phyloP scores from a whole-genome alignment of 2,113 vertebrate species.

The Mesocricetus auratus region DNA sequence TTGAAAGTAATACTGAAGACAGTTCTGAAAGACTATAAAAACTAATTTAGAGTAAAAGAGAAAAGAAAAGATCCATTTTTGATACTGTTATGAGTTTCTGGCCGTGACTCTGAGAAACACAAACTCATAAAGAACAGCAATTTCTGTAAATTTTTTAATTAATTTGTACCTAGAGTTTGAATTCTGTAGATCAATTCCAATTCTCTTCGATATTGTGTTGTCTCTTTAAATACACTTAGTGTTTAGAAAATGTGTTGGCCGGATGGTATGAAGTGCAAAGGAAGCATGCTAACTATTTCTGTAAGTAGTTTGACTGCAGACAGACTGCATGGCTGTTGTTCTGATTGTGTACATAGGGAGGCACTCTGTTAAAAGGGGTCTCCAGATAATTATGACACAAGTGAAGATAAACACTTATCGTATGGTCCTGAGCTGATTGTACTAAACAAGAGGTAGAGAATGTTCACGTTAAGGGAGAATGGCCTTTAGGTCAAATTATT shows the following conservation, averaged over 20 bases:
- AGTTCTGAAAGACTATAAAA: slow-evolving; percentile 35
- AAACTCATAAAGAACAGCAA: background rate
- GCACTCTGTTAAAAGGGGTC: slow-evolving; percentile 21
- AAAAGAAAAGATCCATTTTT: background rate
- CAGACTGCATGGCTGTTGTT: background rate
- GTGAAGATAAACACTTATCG: slow-evolving; percentile 6
- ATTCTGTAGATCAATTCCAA: background rate
- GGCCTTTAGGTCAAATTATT: background rate
- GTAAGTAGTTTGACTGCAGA: background rate
- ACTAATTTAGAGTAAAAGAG: background rate
- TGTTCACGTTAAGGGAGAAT: background rate
- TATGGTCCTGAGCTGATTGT: slow-evolving; percentile 1
- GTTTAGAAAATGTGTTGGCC: background rate
- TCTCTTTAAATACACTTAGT: background rate
- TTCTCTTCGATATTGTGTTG: background rate
- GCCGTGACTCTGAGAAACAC: slow-evolving; percentile 14
- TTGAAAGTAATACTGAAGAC: slow-evolving; percentile 24
- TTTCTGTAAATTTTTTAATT: background rate
- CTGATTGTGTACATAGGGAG: background rate
- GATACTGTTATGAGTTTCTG: slow-evolving; percentile 17
- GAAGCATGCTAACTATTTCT: background rate
- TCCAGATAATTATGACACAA: slow-evolving; percentile 43
- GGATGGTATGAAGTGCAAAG: background rate
- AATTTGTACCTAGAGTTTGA: background rate
- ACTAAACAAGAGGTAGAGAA: slow-evolving; percentile 45